phyloP scores from a whole-genome alignment of 2,888 invertebrate genomes.

The Synergus japonicus region DNA sequence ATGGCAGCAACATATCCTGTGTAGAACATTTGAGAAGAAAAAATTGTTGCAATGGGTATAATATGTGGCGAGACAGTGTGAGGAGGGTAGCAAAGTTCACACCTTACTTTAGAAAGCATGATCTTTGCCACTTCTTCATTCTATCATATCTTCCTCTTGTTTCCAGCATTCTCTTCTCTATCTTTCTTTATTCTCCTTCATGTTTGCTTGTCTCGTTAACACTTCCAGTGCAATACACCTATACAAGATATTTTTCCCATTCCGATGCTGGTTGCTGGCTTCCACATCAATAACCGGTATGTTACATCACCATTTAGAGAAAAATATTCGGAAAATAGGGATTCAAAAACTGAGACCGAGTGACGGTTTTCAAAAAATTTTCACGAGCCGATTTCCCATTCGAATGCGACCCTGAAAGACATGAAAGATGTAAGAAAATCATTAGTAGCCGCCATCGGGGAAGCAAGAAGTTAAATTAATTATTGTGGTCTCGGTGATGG shows the following conservation, averaged over 20 bases:
- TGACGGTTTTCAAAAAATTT: not conserved
- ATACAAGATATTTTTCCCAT: not conserved
- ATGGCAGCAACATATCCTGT: too few species aligned
- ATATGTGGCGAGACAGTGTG: not conserved
- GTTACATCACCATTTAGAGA: not conserved
- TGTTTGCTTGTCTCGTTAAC: not conserved
- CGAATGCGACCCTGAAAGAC: constrained; percentile 45
- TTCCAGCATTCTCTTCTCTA: not conserved
- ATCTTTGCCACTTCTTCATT: not conserved
- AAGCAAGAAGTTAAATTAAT: constrained; percentile 77
- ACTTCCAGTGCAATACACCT: not conserved
- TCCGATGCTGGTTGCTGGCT: too few species aligned
- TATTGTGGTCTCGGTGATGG: constrained; percentile 64
- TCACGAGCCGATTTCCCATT: not conserved
- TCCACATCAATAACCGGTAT: not conserved
- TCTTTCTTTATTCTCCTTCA: not conserved
- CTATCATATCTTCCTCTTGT: not conserved
- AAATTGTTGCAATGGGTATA: too few species aligned
- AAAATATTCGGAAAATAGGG: not conserved
- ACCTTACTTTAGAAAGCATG: not conserved
- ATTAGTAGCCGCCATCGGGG: constrained; percentile 56
- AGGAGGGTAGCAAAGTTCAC: not conserved
- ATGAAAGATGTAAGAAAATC: constrained; percentile 54
- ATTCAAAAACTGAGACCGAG: not conserved
- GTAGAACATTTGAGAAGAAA: too few species aligned